A percentile compares a stretch with the other conserved stretches of the same genome.
Evolutionary conservation across 2,113 vertebrate genomes (phyloP).

Genomic region (Hyaena hyaena): DNA sequence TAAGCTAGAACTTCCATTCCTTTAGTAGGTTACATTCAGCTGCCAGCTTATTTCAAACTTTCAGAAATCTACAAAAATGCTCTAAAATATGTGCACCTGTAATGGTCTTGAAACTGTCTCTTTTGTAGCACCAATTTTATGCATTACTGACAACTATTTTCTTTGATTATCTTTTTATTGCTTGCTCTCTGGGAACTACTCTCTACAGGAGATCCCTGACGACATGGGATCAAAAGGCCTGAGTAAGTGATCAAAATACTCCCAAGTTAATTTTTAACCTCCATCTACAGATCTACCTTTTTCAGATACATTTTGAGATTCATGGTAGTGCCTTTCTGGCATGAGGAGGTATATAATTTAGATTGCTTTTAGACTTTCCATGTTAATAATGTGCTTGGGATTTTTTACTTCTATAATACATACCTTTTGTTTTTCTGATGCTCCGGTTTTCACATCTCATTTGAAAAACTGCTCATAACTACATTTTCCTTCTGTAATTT

Average conservation of each 20-base stretch:
- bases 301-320: constrained; percentile 81
- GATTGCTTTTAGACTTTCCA: constrained; percentile 67
- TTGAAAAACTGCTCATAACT: constrained; percentile 47
- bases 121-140: constrained; percentile 86
- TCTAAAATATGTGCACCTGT: constrained; percentile 79
- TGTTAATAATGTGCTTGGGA: constrained; percentile 65
- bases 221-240: constrained; percentile 96
- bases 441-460: constrained; percentile 56
- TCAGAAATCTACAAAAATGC: constrained; percentile 13
- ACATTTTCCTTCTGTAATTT: constrained; percentile 67
- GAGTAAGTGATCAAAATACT: constrained; percentile 95
- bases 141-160: constrained; percentile 95
- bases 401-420: constrained; percentile 75
- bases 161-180: constrained; percentile 95
- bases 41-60: constrained; percentile 29
- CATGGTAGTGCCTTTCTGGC: constrained; percentile 76
- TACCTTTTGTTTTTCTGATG: constrained; percentile 36
- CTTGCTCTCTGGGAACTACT: constrained; percentile 93
- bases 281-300: constrained; percentile 81
- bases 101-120: constrained; percentile 90
- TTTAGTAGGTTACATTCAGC: constrained; percentile 17
- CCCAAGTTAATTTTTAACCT: constrained; percentile 87
- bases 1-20: constrained; percentile 35
- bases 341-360: constrained; percentile 82
- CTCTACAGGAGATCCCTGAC: constrained; percentile 97